Conservation (phyloP, 2,888 invertebrate genomes). For the Leptopterna dolabrata region DNA sequence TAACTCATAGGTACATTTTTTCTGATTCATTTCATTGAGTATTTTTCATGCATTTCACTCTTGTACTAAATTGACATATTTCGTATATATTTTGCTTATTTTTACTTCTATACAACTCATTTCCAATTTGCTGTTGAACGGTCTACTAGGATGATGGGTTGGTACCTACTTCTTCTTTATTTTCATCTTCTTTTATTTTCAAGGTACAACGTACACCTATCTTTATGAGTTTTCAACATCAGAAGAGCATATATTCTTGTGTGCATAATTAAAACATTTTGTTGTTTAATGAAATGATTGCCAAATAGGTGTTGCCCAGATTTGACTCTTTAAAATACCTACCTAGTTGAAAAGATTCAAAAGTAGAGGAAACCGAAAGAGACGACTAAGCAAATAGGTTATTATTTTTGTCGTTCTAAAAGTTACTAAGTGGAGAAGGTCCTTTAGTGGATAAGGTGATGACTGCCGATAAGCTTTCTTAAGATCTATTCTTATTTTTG, state of each 20-base stretch:
- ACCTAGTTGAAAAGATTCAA: neutral
- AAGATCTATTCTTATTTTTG: neutral
- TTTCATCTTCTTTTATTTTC: neutral
- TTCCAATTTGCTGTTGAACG: neutral
- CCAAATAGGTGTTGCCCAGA: neutral
- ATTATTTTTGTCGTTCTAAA: neutral
- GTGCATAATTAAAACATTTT: neutral
- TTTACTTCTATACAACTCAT: neutral
- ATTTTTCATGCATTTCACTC: neutral
- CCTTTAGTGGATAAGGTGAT: constrained; percentile 21
- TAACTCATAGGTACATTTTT: neutral
- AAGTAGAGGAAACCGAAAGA: constrained; percentile 1
- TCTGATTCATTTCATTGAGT: neutral
- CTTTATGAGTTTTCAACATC: too few relatives aligned
- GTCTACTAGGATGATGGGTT: neutral
- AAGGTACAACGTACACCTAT: too few relatives aligned
- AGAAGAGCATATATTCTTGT: neutral
- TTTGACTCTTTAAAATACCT: neutral
- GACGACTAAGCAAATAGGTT: neutral
- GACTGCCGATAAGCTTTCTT: constrained; percentile 13
- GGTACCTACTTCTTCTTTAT: neutral
- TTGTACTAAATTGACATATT: constrained; percentile 46
- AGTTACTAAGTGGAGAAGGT: neutral
- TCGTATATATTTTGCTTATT: neutral
- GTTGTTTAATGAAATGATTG: neutral